Base-by-base conservation (phyloP, 2,113 vertebrate genomes). In the Gobius niger region DNA sequence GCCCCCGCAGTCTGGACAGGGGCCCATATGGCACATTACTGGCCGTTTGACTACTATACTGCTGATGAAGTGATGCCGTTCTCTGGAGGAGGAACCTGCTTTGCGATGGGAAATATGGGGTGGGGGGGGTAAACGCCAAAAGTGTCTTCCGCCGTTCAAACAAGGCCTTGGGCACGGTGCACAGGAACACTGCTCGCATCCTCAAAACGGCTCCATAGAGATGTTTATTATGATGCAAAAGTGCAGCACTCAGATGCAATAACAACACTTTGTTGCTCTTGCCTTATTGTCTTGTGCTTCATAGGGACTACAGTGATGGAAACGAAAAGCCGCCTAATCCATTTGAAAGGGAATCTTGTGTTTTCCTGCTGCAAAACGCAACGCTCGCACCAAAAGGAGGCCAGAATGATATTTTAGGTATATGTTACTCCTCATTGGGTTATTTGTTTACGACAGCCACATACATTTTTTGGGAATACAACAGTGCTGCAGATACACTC, bases 1-100 rank as follows among this genome's bases (percentile, higher is more conserved):
- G 94, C 93, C 93, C 93, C 93, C 94, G 93, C 94, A 93, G 94
- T 93, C 92, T 93, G 95, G 94, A 95, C 93, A 90, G 93, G 85
- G 63, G 93, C 94, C 96, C 97, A 97, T 98, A 98, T 98, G 96
- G 93, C 94, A 83, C 85, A 95, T 95, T 95, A 96, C 93, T 92
- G 92, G 92, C 78, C 82, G 89, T 91, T 90, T 91, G 92, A 94
- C 88, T 89, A 94, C 88, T 89, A 80, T 65, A 76, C 82, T 88
- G 93, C 93, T 93, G 93, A 94, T 89, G 90, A 93, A 95, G 92
- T 93, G 91, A 88, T 68, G 11, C 87, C 85, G 72, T 90, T 85
- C 90, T 91, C 89, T 87, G 89, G 89, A 93, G 94, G 89, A 93
- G 94, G 89, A 94, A 97, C 95, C 95, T 96, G 94, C 96, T 95